phyloP scores from a whole-genome alignment of 2,888 invertebrate species.

The Caenorhabditis panamensis region DNA sequence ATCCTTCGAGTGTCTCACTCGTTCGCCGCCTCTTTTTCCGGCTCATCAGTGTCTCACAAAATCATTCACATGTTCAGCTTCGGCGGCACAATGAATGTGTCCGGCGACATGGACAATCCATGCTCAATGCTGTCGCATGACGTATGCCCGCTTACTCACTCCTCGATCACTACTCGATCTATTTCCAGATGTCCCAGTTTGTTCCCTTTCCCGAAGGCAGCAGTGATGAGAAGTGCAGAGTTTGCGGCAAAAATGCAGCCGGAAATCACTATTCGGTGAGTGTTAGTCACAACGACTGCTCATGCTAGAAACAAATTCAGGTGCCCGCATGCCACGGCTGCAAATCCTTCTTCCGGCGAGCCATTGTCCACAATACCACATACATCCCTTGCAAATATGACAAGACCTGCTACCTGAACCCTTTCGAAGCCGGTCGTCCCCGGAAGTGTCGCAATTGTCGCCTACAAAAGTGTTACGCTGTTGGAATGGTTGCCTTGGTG shows the following conservation, averaged over 20 bases:
- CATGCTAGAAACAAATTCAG: slow-evolving; percentile 2
- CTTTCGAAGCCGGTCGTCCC: background rate
- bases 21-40: slow-evolving; percentile 7
- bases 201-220: background rate
- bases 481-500: slow-evolving; percentile 43
- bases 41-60: background rate
- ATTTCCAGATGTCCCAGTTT: slow-evolving; percentile 33
- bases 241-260: slow-evolving; percentile 44
- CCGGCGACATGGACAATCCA: slow-evolving; percentile 34
- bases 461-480: slow-evolving; percentile 34
- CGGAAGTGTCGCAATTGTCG: slow-evolving; percentile 47
- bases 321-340: slow-evolving; percentile 54
- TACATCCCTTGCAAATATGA: slow-evolving; percentile 42
- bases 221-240: slow-evolving; percentile 26
- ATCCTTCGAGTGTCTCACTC: slow-evolving; percentile 21
- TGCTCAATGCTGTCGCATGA: slow-evolving; percentile 30
- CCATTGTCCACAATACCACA: slow-evolving; percentile 19
- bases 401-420: slow-evolving; percentile 19
- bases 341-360: slow-evolving; percentile 52
- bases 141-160: slow-evolving; percentile 29
- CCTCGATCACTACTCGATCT: background rate
- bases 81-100: slow-evolving; percentile 39
- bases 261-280: slow-evolving; percentile 53
- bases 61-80: background rate
- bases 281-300: background rate